phyloP scores from a whole-genome alignment of 2,797 vertebrate genomes.

The Enteromius paludinosus region DNA sequence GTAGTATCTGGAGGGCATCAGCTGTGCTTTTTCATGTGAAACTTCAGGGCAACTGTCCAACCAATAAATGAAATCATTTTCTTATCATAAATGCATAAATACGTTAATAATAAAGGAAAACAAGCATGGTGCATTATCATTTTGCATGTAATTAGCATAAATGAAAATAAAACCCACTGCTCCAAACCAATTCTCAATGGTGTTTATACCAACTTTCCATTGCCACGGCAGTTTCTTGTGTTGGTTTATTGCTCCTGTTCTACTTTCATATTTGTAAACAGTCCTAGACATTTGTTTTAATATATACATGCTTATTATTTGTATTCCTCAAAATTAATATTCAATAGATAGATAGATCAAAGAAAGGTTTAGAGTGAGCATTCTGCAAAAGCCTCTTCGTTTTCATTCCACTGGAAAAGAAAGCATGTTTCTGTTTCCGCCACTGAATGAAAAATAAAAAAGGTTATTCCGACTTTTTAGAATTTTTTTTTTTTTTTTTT shows the following conservation, averaged over 20 bases:
- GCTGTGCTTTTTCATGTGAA: conserved; percentile 13
- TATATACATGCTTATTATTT: neutral
- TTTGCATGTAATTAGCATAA: conserved; percentile 45
- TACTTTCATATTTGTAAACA: conserved; percentile 57
- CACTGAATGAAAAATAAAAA: no score
- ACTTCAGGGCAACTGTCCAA: conserved; percentile 20
- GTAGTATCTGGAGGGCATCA: conserved; percentile 42
- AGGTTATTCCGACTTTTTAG: no score
- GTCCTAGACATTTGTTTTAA: conserved; percentile 22
- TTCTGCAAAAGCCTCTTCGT: neutral
- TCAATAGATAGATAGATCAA: neutral
- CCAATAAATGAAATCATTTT: conserved; percentile 63
- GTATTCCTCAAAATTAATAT: neutral
- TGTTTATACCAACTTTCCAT: conserved; percentile 53
- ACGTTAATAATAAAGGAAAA: conserved; percentile 14
- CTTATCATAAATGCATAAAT: conserved; percentile 50
- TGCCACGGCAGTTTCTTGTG: conserved; percentile 40
- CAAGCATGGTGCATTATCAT: neutral
- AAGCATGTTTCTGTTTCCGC: neutral
- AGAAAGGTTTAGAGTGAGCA: neutral
- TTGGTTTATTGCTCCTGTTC: conserved; percentile 58
- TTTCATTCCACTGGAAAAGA: neutral
- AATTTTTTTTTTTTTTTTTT: no score
- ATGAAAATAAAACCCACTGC: conserved; percentile 56
- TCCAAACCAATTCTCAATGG: conserved; percentile 57